Evolutionary conservation across 1,140 invertebrate species (phyloP).

Genomic region (Bombus terrestris): DNA sequence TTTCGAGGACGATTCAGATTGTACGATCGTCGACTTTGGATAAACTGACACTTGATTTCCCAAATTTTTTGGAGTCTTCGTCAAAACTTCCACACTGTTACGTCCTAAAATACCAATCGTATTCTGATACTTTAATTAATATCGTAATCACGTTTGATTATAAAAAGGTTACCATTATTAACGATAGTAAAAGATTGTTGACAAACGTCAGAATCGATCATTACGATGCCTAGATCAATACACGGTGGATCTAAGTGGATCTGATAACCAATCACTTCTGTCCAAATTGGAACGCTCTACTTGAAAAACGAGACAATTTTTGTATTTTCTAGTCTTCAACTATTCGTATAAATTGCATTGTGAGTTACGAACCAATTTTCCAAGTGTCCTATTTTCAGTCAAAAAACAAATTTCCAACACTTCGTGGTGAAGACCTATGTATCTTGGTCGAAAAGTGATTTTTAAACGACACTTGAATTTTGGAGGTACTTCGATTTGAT

Average conservation of each 20-base stretch:
- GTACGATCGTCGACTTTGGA: constrained; percentile 10
- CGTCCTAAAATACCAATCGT: not conserved
- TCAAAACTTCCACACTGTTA: not conserved
- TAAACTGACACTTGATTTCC: constrained; percentile 8
- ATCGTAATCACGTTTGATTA: not conserved
- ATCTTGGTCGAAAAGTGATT: constrained; percentile 23
- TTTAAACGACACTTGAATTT: constrained; percentile 13
- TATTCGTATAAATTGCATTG: not conserved
- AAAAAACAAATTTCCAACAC: constrained; percentile 11
- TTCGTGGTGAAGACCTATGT: constrained; percentile 28
- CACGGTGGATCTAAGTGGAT: constrained; percentile 32
- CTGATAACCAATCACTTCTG: not conserved
- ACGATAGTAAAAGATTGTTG: constrained; percentile 24
- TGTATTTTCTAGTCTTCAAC: not conserved
- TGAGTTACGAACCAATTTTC: not conserved
- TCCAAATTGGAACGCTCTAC: constrained; percentile 30
- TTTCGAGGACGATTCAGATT: not conserved
- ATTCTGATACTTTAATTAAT: not conserved
- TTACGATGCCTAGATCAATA: constrained; percentile 22
- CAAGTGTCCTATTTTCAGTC: not conserved
- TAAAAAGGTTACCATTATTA: constrained; percentile 4
- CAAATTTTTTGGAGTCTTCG: constrained; percentile 17
- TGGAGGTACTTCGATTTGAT: constrained; percentile 21
- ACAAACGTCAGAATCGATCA: constrained; percentile 31
- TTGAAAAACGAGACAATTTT: not conserved